Evolutionary conservation across 2,888 invertebrate species (phyloP).

Genomic region (Synanthedon myopaeformis): DNA sequence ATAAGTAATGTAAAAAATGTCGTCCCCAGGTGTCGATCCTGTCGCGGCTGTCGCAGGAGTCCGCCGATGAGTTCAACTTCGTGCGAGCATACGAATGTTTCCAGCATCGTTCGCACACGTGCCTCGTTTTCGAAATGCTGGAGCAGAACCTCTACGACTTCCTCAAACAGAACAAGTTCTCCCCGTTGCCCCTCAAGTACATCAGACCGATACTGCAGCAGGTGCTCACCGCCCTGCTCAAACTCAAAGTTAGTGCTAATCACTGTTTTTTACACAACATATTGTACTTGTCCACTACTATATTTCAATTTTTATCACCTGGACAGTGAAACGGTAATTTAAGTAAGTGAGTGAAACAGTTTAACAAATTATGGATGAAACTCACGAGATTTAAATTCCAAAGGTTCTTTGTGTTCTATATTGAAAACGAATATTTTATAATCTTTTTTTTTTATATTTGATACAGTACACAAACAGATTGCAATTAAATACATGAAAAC

Average conservation of each 20-base stretch:
- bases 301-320: too few species aligned
- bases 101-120: constrained; percentile 99
- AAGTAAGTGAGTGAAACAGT: too few species aligned
- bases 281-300: too few species aligned
- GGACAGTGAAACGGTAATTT: too few species aligned
- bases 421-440: too few species aligned
- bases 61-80: constrained; percentile 99
- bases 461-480: too few species aligned
- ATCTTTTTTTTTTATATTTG: too few species aligned
- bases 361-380: too few species aligned
- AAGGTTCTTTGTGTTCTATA: too few species aligned
- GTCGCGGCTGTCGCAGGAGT: constrained; percentile 94
- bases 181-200: constrained; percentile 96
- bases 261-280: too few species aligned
- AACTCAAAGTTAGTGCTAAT: constrained; percentile 79
- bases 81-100: constrained; percentile 99
- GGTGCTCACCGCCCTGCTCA: constrained; percentile 88
- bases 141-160: constrained; percentile 99
- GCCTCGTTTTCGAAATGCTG: constrained; percentile 99
- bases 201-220: constrained; percentile 99
- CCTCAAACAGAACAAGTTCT: constrained; percentile 99
- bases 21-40: constrained; percentile 82
- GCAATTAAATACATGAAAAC: too few species aligned
- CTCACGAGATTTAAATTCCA: too few species aligned
- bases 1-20: not conserved